Percentiles rank a stretch among this genome's conserved stretches.
Conservation (phyloP, 1,140 invertebrate species). For the Tribolium castaneum region DNA sequence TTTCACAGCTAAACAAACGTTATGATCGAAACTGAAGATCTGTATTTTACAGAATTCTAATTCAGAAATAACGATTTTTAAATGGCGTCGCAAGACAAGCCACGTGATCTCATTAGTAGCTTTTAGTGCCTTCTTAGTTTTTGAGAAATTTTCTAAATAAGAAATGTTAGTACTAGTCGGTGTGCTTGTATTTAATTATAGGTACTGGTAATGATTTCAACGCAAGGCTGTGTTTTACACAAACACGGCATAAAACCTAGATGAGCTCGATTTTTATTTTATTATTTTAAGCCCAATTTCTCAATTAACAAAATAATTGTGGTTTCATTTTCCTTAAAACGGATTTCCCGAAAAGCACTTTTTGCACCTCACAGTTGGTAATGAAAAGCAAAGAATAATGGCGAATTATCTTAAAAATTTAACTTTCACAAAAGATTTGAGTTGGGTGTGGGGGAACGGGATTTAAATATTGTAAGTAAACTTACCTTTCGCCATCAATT, state of each 20-base stretch:
- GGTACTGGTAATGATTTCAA: background rate
- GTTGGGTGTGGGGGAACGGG: background rate
- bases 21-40: too few relatives aligned
- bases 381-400: background rate
- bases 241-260: too few relatives aligned
- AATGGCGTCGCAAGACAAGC: background rate
- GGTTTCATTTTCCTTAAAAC: too few relatives aligned
- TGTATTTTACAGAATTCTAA: too few relatives aligned
- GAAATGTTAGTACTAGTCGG: background rate
- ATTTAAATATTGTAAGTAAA: background rate
- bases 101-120: background rate
- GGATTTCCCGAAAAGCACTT: background rate
- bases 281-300: too few relatives aligned
- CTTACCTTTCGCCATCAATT: background rate
- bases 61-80: background rate
- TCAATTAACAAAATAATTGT: too few relatives aligned
- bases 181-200: background rate
- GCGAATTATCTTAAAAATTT: constrained; percentile 26
- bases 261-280: background rate
- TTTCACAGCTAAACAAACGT: too few relatives aligned
- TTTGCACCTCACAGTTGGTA: background rate
- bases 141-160: background rate
- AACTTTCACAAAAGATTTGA: background rate
- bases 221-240: background rate
- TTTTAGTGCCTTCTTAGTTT: background rate